A percentile compares a stretch with the other conserved stretches of the same genome.
phyloP scores from a whole-genome alignment of 2,113 vertebrate genomes.

The Danionella cerebrum region DNA sequence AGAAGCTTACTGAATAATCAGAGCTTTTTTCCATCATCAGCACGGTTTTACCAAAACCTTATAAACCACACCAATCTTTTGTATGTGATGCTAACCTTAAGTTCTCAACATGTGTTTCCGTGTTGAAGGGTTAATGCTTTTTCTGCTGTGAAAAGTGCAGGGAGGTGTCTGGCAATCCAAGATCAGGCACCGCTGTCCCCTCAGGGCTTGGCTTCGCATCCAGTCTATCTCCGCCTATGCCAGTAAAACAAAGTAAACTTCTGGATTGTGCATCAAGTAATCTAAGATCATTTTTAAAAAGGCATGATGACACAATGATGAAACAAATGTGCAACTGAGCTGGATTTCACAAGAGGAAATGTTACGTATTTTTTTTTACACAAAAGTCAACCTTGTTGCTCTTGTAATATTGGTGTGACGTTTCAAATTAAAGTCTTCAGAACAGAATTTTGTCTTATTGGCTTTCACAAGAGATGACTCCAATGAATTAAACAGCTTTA shows the following conservation, averaged over 20 bases:
- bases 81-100: not conserved
- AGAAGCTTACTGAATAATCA: not conserved
- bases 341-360: constrained; percentile 29
- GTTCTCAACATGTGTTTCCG: not conserved
- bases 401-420: not conserved
- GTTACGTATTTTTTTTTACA: not conserved
- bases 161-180: constrained; percentile 49
- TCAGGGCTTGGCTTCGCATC: constrained; percentile 40
- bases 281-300: not conserved
- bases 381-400: not conserved
- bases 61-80: not conserved
- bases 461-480: not conserved
- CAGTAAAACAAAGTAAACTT: constrained; percentile 38
- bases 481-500: not conserved
- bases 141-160: constrained; percentile 42
- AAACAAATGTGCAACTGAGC: not conserved
- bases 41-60: too few relatives aligned
- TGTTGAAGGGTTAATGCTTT: constrained; percentile 51
- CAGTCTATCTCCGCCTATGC: constrained; percentile 38
- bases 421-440: not conserved
- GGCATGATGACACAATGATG: not conserved
- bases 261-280: constrained; percentile 38
- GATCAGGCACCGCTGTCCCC: constrained; percentile 50
- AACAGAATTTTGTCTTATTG: not conserved
- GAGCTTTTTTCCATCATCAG: constrained; percentile 11